Evolutionary conservation across 2,113 vertebrate species (phyloP).

Genomic region (Chloropsis hardwickii): DNA sequence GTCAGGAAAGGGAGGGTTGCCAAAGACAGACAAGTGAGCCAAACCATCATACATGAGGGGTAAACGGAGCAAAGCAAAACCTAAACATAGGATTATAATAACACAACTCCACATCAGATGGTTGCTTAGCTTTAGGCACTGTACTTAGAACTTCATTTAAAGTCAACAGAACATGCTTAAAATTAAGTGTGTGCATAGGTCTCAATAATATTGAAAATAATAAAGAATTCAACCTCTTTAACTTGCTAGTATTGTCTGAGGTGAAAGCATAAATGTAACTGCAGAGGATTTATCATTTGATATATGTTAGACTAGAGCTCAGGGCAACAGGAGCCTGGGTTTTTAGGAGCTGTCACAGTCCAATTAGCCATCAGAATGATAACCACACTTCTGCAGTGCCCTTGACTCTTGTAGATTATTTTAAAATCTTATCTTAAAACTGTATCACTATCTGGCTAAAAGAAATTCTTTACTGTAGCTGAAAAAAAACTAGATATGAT

Average conservation of each 20-base stretch:
- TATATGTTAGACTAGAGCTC: background rate
- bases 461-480: background rate
- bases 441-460: background rate
- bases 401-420: background rate
- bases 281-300: background rate
- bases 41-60: too few relatives aligned
- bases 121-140: background rate
- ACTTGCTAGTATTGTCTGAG: background rate
- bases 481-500: background rate
- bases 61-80: too few relatives aligned
- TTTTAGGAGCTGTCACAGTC: background rate
- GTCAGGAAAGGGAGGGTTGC: too few relatives aligned
- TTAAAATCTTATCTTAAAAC: background rate
- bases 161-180: background rate
- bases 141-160: background rate
- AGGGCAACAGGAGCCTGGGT: background rate
- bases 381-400: background rate
- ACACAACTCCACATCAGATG: background rate
- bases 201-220: background rate
- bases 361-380: background rate
- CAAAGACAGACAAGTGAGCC: too few relatives aligned
- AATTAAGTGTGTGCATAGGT: background rate
- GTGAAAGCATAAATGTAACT: background rate
- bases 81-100: too few relatives aligned
- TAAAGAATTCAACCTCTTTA: background rate